These are phyloP conservation scores for Eutolmus rufibarbis DNA, from an alignment of 2,888 invertebrate species.

Conservation along the genomic window DNA sequence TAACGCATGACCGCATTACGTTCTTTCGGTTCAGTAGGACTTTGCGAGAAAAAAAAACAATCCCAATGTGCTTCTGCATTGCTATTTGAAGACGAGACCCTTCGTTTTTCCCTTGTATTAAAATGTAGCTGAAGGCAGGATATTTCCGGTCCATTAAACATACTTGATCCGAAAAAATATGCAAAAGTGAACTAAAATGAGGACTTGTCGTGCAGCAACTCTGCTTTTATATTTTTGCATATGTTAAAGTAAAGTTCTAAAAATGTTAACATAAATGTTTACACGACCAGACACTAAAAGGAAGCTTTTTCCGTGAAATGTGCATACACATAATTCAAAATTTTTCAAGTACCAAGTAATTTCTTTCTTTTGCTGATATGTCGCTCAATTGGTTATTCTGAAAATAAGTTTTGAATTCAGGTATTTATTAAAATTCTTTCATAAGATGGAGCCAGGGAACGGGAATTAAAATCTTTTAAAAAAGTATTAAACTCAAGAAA, in stretches of 20 bases:
- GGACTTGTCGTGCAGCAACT: background rate
- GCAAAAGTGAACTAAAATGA: background rate
- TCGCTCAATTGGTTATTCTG: background rate
- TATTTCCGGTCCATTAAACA: background rate
- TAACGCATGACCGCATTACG: background rate
- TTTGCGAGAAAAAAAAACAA: background rate
- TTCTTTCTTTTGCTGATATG: background rate
- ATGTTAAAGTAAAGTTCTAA: background rate
- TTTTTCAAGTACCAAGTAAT: background rate
- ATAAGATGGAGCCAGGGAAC: background rate
- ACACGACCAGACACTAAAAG: background rate
- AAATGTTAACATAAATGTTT: background rate
- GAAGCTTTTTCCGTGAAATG: background rate
- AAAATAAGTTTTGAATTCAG: background rate
- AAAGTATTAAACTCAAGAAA: background rate
- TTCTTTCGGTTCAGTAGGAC: background rate
- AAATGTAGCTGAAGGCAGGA: background rate
- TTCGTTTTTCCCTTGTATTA: background rate
- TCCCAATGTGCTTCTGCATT: background rate
- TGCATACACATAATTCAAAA: background rate
- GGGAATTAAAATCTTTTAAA: background rate
- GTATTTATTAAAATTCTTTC: background rate
- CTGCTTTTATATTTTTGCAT: background rate
- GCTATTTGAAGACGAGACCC: background rate
- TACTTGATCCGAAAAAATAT: background rate